Base-by-base conservation (phyloP, 2,797 vertebrate species). In the Prunella strophiata region DNA sequence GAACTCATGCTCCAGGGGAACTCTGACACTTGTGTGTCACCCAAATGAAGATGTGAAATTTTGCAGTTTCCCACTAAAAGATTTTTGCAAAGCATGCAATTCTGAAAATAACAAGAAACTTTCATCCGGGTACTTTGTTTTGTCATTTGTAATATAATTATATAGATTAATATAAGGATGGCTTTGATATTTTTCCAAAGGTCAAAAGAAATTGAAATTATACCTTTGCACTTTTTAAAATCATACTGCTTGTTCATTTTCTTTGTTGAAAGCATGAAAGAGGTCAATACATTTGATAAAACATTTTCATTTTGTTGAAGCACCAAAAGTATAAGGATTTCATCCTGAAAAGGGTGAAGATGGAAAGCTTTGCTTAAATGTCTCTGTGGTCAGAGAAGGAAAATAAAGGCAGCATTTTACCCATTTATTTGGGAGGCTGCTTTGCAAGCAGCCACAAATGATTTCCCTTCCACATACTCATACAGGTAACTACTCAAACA, bases 181-280 rank as follows among this genome's bases (percentile, higher is more conserved):
- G 8, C 22, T 75, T 81, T 81, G 23, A 40, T 91, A 58, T 84
- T 93, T 78, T 62, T 81, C 29, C 40, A 81, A 40, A 91, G 32
- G 84, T 88, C 73, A 94, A 93, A 96, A 68, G 8, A 70, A 92
- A 50, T 70, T 59, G 32, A 90, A 92, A 61, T 67, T 1, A 63
- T 59, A 20, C 40, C 34, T 88, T 81, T 75, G 51, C 15, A 19
- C 13, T 89, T 89, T 45, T 72, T 0, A 58, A 76, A 84, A 81
- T 42, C 3, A 27, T 78, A 25, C 32, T 61, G 5, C 16, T 83
- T 82, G 14, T 78, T 96, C 27, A 13, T 52, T 71, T 90, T 65
- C 43, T 63, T 82, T 66, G 5, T 63, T 68, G 50, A 92, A 93
- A 92, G 16, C 16, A 45, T 52, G 20, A 55, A 74, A 68, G 40